Evolutionary conservation across 2,797 vertebrate genomes (phyloP).

Genomic region (Sphenodon punctatus): DNA sequence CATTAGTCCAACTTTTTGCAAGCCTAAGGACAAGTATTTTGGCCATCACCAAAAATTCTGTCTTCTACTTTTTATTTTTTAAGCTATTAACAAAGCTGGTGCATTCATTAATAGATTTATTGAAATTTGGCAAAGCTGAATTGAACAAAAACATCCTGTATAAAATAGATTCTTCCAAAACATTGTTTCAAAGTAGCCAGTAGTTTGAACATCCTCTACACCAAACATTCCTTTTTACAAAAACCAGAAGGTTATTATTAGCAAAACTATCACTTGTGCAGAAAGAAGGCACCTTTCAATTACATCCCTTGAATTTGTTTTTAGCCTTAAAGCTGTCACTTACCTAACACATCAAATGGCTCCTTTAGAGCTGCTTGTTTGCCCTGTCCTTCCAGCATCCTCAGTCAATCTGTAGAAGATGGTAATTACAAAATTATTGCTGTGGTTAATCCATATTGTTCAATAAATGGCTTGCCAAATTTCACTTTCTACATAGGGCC

Average conservation of each 20-base stretch:
- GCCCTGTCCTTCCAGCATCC: neutral
- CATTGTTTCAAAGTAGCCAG: neutral
- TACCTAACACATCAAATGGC: neutral
- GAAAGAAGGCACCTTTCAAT: neutral
- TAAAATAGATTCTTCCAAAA: neutral
- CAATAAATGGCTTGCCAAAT: neutral
- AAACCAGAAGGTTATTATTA: neutral
- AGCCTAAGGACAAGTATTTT: neutral
- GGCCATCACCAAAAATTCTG: neutral
- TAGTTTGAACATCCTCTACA: neutral
- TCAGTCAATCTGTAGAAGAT: neutral
- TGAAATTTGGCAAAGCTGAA: conserved; percentile 24
- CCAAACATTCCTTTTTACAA: neutral
- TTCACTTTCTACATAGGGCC: neutral
- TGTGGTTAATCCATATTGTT: neutral
- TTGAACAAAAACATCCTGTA: conserved; percentile 17
- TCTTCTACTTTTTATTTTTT: neutral
- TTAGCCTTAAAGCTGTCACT: rapidly evolving
- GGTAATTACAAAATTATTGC: neutral
- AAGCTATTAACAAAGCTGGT: neutral
- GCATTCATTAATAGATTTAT: neutral
- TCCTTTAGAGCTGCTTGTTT: neutral
- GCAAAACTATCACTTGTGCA: neutral
- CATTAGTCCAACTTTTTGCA: conserved; percentile 1
- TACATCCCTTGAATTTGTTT: neutral